Evolutionary conservation across 1,140 invertebrate species (phyloP), one percentile per base, ranked within the genome.

Genomic region (Diploscapter pachys): DNA sequence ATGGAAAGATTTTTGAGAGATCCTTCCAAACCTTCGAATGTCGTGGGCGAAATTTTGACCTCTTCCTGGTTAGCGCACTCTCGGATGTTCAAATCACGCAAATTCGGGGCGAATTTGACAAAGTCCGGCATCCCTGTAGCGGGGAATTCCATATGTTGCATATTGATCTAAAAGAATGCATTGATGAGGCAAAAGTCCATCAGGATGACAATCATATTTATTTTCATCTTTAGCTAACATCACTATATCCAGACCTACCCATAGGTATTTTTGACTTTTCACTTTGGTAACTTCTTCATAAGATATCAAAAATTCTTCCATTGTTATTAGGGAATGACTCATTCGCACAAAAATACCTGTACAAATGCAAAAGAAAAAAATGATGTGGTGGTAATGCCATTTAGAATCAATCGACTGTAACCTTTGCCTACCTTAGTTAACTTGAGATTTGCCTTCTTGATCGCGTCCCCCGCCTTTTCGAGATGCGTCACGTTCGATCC

Each of bases 71-170:
- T 50, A 9, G 76, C 65, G 49, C 76, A 78, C 56, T 75, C 72
- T 54, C 73, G 11, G 51, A 78, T 78, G 48, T 74, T 70, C 5
- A 78, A 48, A 71, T 65, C 59, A 4, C 57, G n/a, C 2, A 78
- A 54, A 13, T 68, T 5, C 49, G 76, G 72, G 50, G 72, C 72
- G 4, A 76, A 31, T 51, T 53, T 66, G n/a, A 5, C 55, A 11
- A 74, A 61, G 11, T 75, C 62, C 6, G 66, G 63, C n/a, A 78
- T n/a, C 52, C 65, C 64, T 9, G 51, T 49, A 6, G 67, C 59
- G 4, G 67, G 72, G 57, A 78, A 78, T 63, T 78, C 72, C 72
- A 78, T 75, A 48, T 78, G 76, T 54, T 78, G 72, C 13, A 78
- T 74, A 4, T 57, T 59, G 51, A 78, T 75, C 75, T 76, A 71